These are phyloP conservation scores for Cyprinodon tularosa DNA, from an alignment of 2,113 vertebrate species.

Conservation along the genomic window DNA sequence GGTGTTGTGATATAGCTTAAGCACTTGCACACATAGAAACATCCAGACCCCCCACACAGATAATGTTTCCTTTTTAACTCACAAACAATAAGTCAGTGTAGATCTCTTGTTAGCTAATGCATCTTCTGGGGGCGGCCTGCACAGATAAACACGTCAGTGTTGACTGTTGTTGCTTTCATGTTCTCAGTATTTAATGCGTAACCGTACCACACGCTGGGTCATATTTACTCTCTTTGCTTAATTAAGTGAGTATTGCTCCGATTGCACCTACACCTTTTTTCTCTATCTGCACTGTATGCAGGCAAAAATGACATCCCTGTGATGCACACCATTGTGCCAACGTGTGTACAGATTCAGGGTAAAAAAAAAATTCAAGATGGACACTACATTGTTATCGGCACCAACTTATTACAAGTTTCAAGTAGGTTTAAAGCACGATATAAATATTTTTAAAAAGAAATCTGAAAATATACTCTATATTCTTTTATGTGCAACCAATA, in stretches of 20 bases:
- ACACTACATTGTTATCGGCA: slow-evolving; percentile 18
- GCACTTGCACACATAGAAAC: neutral
- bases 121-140: neutral
- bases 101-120: slow-evolving; percentile 21
- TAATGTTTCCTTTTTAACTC: slow-evolving; percentile 39
- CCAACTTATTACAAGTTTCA: neutral
- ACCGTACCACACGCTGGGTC: slow-evolving; percentile 71
- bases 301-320: slow-evolving; percentile 46
- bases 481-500: no score
- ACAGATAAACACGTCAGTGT: slow-evolving; percentile 25
- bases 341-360: slow-evolving; percentile 45
- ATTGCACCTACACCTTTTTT: slow-evolving; percentile 59
- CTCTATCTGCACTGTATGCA: slow-evolving; percentile 38
- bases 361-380: slow-evolving; percentile 4
- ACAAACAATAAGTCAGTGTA: slow-evolving; percentile 36
- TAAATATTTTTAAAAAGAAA: no score
- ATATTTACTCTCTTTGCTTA: slow-evolving; percentile 73
- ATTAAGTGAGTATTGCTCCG: slow-evolving; percentile 71
- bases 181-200: slow-evolving; percentile 26
- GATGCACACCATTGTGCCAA: slow-evolving; percentile 38
- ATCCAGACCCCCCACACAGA: neutral
- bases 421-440: no score
- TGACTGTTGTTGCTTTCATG: slow-evolving; percentile 33
- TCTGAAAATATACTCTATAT: no score
- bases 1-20: slow-evolving; percentile 9